Base-by-base conservation (phyloP, 2,113 vertebrate genomes). In the Seriola rivoliana region DNA sequence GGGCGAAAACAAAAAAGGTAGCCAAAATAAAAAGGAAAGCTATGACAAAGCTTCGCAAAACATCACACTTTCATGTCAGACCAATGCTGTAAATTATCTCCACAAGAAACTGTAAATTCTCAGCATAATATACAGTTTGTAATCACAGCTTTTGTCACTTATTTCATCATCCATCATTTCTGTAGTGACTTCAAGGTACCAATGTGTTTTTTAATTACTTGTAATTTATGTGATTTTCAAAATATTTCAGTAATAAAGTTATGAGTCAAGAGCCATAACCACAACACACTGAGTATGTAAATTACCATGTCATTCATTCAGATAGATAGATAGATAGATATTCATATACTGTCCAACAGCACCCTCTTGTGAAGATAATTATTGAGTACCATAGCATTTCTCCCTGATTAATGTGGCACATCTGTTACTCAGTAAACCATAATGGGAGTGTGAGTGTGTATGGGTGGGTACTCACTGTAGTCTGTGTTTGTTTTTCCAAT, bases 401-500 rank as follows among this genome's bases (percentile, higher is more conserved):
- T 4, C 29, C 23, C 21, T 25, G 52, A 9, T 1, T 42, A 4
- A 58, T 64, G 17, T 34, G 4, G 2, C 57, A 7, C 16, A 76
- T 59, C 9, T 57, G 48, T 38, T 44, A 60, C 1, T 12, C 58
- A 19, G 17, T 4, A 66, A 68, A 52, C 29, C 19, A 69, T 9
- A 14, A 5, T 1, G 32, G 2, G 9, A 9, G 14, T 16, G 25
- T 40, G 16, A n/a, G 23, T 55, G 29, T 75, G 29, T 70, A 44
- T 64, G 12, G 13, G 11, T 34, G 16, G 57, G 44, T 1, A 90
- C 93, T 89, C 70, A 96, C 95, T 75, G 80, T 73, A 57, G 55
- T 75, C 40, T 89, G 74, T 14, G 81, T 52, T 71, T 94, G 88
- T 60, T 90, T 91, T n/a, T 95, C 94, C 82, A 96, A 63, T 12